Evolutionary conservation across 2,113 vertebrate genomes (phyloP).

Genomic region (Bucco capensis): DNA sequence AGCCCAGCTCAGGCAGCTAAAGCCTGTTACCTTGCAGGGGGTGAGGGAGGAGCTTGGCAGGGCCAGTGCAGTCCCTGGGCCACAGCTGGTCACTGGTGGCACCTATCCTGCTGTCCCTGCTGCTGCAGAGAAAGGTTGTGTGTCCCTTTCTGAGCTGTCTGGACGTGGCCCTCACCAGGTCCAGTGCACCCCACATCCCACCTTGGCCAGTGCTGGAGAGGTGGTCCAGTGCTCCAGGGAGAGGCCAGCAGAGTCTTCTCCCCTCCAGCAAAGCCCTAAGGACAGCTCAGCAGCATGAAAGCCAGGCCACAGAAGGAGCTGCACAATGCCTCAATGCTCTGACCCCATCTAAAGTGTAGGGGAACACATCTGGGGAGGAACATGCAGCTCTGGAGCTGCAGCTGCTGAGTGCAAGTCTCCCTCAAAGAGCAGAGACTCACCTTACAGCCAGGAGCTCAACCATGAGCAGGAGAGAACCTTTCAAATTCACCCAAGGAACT

Average conservation of each 20-base stretch:
- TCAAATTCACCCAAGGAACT: background rate
- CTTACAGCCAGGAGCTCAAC: rapidly evolving
- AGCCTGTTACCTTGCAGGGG: background rate
- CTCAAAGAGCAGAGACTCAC: background rate
- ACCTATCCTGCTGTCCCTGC: too few relatives aligned
- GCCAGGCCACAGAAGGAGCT: rapidly evolving
- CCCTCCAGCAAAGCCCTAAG: background rate
- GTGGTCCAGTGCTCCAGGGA: background rate
- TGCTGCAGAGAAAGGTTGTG: too few relatives aligned
- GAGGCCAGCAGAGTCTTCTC: background rate
- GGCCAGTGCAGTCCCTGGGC: too few relatives aligned
- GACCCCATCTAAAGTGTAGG: rapidly evolving
- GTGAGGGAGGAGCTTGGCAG: too few relatives aligned
- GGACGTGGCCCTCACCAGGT: too few relatives aligned
- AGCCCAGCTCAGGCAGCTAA: background rate
- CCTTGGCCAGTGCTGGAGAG: rapidly evolving
- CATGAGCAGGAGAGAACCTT: background rate
- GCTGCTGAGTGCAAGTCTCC: too few relatives aligned
- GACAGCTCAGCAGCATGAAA: rapidly evolving
- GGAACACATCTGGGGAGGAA: background rate
- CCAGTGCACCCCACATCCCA: rapidly evolving
- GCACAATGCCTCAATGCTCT: rapidly evolving
- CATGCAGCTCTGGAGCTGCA: background rate
- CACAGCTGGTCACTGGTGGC: rapidly evolving
- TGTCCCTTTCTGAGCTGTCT: background rate